Evolutionary conservation across 1,140 invertebrate species (phyloP), one percentile per base, ranked within the genome.

Genomic region (Lepidurus arcticus): DNA sequence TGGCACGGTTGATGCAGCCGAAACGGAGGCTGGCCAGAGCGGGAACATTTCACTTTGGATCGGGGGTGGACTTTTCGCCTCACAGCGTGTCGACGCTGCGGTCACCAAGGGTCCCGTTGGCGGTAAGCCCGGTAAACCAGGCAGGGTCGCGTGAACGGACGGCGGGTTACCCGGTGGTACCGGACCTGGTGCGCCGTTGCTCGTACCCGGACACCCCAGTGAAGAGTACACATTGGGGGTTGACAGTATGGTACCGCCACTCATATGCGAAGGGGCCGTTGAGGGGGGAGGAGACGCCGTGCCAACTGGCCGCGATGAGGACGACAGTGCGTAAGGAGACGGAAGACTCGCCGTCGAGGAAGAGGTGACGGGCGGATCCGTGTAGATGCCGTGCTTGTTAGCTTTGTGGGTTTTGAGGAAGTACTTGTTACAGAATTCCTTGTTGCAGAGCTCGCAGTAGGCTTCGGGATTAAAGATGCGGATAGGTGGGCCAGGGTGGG

Each of bases 371-470:
- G 45, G 45, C 6, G 65, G 65, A 8, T 74, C 77, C 1, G 43
- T 73, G 65, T 82, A 84, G 77, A 96, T 95, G 10, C 94, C 94
- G 83, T 97, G 95, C 82, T 96, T 97, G 84, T 97, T 97, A 1
- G 94, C 94, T 84, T 95, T 95, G 87, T 97, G 95, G 42, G 97
- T 99, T 86, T 98, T 98, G 5, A 99, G 87, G 85, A 99, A 99
- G 86, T 99, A 99, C 85, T 99, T 99, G 88, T 99, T 99, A 88
- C 98, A 99, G 84, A 98, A 97, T 85, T 99, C 97, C 85, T 99
- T 99, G 86, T 98, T 98, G 87, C 98, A 99, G 65, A 96, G 88
- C 82, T 95, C 93, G 83, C 88, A 90, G 84, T 97, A 98, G 6
- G 97, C 96, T 86, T 97, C 96, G 34, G 91, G 92, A 85, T 98